Percentiles rank a stretch among this genome's conserved stretches.
These are phyloP conservation scores for Trochalopteron elliotii DNA, from an alignment of 2,113 vertebrate species.

Conservation along the genomic window DNA sequence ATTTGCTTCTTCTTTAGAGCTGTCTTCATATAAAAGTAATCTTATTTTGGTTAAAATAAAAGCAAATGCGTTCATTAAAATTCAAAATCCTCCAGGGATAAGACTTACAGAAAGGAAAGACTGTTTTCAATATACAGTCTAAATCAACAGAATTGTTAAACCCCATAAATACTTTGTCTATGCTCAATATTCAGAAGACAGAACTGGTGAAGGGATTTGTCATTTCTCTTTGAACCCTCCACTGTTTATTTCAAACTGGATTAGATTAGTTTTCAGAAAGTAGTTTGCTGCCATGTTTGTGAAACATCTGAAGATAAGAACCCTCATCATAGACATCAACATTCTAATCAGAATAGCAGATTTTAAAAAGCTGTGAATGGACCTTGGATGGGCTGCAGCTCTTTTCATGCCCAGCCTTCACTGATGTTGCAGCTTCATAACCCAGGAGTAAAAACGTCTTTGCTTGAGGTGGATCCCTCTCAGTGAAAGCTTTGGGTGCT, in stretches of 20 bases:
- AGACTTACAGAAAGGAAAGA: background rate
- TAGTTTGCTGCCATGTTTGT: background rate
- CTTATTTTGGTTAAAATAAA: conserved; percentile 22
- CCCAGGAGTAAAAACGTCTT: background rate
- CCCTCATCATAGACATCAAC: background rate
- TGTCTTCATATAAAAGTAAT: background rate
- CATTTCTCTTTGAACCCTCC: background rate
- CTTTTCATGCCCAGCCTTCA: background rate
- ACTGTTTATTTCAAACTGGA: background rate
- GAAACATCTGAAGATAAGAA: background rate
- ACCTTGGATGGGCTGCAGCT: background rate
- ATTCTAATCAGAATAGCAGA: background rate
- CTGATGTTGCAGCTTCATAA: background rate
- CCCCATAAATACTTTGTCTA: background rate
- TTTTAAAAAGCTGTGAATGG: background rate
- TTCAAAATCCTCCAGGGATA: background rate
- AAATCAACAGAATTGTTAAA: background rate
- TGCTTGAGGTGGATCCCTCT: background rate
- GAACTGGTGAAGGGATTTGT: background rate
- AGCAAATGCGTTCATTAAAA: background rate
- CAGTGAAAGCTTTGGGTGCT: background rate
- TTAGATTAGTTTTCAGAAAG: background rate
- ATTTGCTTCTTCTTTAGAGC: background rate
- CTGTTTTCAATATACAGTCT: background rate
- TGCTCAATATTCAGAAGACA: background rate